Evolutionary conservation across 2,113 vertebrate genomes (phyloP), one percentile per base, ranked within the genome.

Genomic region (Clupea harengus): DNA sequence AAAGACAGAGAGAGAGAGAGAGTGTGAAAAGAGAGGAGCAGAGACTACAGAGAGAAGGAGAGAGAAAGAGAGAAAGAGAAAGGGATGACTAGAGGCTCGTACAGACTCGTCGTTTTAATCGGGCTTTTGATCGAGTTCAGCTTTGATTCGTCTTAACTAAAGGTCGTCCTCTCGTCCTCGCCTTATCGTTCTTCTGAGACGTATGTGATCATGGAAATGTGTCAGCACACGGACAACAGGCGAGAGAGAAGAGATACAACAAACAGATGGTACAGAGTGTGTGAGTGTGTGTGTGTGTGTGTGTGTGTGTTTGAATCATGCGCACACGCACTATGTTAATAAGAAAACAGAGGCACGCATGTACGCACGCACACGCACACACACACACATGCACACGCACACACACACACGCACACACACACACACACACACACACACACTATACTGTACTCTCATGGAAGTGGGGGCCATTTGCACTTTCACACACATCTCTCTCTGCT

Each of bases 381-480:
- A n/a, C n/a, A n/a, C n/a, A n/a, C n/a, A n/a, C n/a, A 75, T 13
- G 81, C 82, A 78, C 49, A 17, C 15, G 47, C 6, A 32, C 15
- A 82, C 32, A 52, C 52, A 50, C 52, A 49, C 28, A 47, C 60
- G 6, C 22, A 67, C 20, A 67, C 60, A 67, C 60, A 67, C 60
- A 64, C 57, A 64, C 57, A 64, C 57, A 64, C 57, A 64, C 57
- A 64, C 60, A 64, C 60, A 64, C 60, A 64, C 60, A 64, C 22
- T n/a, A 13, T 13, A 72, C 64, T 25, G n/a, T 72, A 72, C 22
- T 72, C 25, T 72, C 64, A 72, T 72, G 6, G 64, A 72, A 25
- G 22, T 25, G 13, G 22, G n/a, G 64, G 25, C 64, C 64, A 72
- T 72, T 72, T 72, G 64, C 64, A 72, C 64, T 72, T 72, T 72